Percentiles rank a stretch among this genome's conserved stretches.
Conservation (phyloP, 2,797 vertebrate genomes). For the Myiothlypis coronata region DNA sequence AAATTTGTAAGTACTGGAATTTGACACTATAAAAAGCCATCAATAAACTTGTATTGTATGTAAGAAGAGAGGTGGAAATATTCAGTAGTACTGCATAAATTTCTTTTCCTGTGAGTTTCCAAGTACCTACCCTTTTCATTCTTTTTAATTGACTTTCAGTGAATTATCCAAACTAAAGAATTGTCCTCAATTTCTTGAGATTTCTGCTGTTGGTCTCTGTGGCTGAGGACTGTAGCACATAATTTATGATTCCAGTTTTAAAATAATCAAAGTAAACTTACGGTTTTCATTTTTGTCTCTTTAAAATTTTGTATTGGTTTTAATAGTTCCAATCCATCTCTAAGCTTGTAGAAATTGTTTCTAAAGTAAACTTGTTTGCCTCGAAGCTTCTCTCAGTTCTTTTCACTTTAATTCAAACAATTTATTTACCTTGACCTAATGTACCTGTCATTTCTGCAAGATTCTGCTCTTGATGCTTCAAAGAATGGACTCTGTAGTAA, state of each 20-base stretch:
- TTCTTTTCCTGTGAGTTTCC: background rate
- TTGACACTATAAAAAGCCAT: background rate
- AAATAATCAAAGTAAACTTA: background rate
- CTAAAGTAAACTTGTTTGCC: background rate
- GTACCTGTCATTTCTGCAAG: background rate
- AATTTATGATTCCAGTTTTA: background rate
- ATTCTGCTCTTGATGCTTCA: background rate
- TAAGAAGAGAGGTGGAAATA: background rate
- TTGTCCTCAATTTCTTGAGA: background rate
- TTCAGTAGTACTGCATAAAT: background rate
- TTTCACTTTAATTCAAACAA: background rate
- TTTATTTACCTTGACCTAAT: conserved; percentile 32
- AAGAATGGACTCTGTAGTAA: background rate
- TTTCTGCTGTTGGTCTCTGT: background rate
- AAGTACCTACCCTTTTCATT: background rate
- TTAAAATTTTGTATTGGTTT: background rate
- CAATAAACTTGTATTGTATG: background rate
- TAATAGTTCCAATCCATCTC: background rate
- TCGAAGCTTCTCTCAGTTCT: background rate
- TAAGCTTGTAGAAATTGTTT: background rate
- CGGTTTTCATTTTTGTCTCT: background rate
- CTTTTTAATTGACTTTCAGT: background rate
- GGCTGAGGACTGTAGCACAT: background rate
- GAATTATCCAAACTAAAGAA: background rate
- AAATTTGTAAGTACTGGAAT: background rate